These are phyloP conservation scores for Troilus luridus DNA, from an alignment of 2,888 invertebrate species.

Conservation along the genomic window DNA sequence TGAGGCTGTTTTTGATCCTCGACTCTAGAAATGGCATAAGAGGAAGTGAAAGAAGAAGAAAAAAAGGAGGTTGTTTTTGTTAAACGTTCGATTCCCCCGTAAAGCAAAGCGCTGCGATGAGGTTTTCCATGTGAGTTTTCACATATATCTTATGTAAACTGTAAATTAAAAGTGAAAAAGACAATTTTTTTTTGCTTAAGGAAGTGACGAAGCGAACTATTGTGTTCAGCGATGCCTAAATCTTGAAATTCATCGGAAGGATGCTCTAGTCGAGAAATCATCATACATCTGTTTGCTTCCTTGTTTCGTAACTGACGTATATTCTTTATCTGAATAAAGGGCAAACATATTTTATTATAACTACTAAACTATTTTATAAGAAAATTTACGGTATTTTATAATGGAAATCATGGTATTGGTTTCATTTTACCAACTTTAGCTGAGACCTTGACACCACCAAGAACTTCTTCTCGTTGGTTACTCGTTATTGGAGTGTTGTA, in stretches of 20 bases:
- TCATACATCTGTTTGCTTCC: not conserved
- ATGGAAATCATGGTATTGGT: not conserved
- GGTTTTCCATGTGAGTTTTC: not conserved
- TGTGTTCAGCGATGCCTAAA: conserved; percentile 31
- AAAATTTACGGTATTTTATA: too few species aligned
- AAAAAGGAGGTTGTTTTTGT: too few species aligned
- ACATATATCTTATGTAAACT: not conserved
- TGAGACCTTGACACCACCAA: not conserved
- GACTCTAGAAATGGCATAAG: too few species aligned
- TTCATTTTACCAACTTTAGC: not conserved
- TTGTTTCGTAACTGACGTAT: not conserved
- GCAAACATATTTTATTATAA: too few species aligned
- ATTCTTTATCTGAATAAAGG: not conserved
- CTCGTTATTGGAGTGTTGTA: too few species aligned
- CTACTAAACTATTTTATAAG: too few species aligned
- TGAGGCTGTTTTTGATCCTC: too few species aligned
- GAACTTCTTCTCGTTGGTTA: not conserved
- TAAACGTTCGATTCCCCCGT: not conserved
- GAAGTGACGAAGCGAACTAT: conserved; percentile 36
- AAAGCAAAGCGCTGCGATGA: not conserved
- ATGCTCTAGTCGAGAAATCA: conserved; percentile 2
- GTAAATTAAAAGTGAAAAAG: conserved; percentile 4
- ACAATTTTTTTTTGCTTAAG: not conserved
- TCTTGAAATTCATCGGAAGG: conserved; percentile 9
- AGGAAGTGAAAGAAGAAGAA: too few species aligned